Evolutionary conservation across 2,797 vertebrate species (phyloP).

Genomic region (Smutsia temminckii): DNA sequence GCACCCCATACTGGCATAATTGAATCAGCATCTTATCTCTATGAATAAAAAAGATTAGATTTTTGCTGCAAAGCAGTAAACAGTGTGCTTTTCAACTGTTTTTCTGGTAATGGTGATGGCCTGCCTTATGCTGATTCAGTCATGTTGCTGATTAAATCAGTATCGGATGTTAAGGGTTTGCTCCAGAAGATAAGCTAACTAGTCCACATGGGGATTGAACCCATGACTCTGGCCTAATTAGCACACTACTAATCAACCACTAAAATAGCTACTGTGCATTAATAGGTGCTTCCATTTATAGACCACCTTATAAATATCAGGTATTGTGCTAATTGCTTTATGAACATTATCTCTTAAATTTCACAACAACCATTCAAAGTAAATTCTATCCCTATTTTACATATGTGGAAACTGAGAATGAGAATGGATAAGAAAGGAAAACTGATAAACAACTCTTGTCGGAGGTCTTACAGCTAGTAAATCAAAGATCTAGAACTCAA

Average conservation of each 20-base stretch:
- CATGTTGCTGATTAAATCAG: not conserved
- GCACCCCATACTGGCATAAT: not conserved
- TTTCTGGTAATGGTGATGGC: not conserved
- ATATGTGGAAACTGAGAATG: not conserved
- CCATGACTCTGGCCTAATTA: conserved; percentile 56
- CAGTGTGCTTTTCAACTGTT: not conserved
- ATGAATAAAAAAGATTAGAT: not conserved
- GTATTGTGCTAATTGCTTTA: conserved; percentile 14
- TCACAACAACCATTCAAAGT: conserved; percentile 32
- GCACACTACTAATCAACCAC: conserved; percentile 45
- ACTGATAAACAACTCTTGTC: not conserved
- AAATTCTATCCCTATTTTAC: not conserved
- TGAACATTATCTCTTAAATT: not conserved
- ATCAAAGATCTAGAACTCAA: not conserved
- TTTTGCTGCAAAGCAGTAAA: conserved; percentile 13
- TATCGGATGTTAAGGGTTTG: not conserved
- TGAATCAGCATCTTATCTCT: conserved; percentile 7
- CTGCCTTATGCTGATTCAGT: not conserved
- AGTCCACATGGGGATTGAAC: conserved; percentile 52
- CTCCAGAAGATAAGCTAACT: conserved; percentile 48
- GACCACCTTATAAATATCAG: conserved; percentile 9
- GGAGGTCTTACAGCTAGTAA: not conserved
- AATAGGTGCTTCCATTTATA: conserved; percentile 52
- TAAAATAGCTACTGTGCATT: conserved; percentile 52
- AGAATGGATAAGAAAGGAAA: conserved; percentile 23